Base-by-base conservation (phyloP, 2,113 vertebrate genomes). In the Oryzias curvinotus region DNA sequence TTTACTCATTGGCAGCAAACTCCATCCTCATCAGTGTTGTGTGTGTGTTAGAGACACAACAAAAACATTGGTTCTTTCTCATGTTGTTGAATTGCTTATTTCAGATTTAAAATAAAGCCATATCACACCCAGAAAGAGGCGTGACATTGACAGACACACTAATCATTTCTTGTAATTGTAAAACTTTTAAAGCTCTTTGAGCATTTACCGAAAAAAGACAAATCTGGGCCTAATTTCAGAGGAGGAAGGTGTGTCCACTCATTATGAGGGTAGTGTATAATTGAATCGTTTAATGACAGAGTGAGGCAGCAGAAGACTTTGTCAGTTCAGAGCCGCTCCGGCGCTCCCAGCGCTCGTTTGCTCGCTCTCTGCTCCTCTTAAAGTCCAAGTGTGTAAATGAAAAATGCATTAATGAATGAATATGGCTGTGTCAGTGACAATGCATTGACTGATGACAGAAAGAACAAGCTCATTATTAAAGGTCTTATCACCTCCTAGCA, bases 401-500 rank as follows among this genome's bases (percentile, higher is more conserved):
- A 75, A 81, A 80, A 68, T 77, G 71, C 66, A 73, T 68, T 78
- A 79, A 84, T 82, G 69, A 78, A 64, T 65, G 77, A 85, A 77
- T 78, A 71, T 26, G 68, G 57, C 68, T 13, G 4, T 61, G 78
- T 71, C 70, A 75, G 69, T 75, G 83, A 78, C 78, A 63, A 73
- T 23, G 61, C 65, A 59, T 46, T 87, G 87, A 89, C 82, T 85
- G 82, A 86, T 89, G 85, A 72, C 44, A 5, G 60, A 75, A 77
- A 7, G 77, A 75, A 81, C 65, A 74, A 76, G 77, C 81, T 87
- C 82, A 80, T 88, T 81, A 88, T 77, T 77, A 77, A 77, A 82
- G 71, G 77, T 77, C 84, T 89, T 89, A 89, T 89, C 87, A 78
- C 63, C 58, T 73, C 73, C 59, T 61, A 57, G 57, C 87, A 89